phyloP scores from a whole-genome alignment of 2,113 vertebrate genomes.

The Nasalis larvatus region DNA sequence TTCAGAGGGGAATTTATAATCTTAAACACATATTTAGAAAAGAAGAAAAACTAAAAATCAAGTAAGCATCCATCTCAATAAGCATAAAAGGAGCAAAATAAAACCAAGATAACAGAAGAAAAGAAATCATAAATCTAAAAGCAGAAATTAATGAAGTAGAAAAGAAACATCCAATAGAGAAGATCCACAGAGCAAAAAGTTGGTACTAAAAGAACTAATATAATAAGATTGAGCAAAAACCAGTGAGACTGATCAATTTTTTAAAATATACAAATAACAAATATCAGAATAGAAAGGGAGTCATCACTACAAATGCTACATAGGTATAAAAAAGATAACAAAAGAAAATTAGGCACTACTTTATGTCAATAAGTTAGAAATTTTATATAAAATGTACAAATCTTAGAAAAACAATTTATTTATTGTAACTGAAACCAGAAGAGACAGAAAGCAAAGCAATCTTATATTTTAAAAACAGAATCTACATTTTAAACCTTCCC shows the following conservation, averaged over 20 bases:
- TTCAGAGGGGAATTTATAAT: background rate
- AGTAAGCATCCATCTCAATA: background rate
- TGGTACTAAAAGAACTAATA: background rate
- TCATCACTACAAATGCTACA: background rate
- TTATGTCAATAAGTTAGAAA: background rate
- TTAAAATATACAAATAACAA: background rate
- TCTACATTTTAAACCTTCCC: background rate
- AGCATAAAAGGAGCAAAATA: background rate
- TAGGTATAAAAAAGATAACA: background rate
- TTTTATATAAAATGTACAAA: background rate
- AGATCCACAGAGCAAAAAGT: background rate
- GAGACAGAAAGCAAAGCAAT: background rate
- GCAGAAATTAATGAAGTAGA: background rate
- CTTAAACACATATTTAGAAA: background rate
- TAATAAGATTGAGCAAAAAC: background rate
- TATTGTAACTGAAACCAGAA: background rate
- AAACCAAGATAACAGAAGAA: background rate
- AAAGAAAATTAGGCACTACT: background rate
- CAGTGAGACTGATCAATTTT: background rate
- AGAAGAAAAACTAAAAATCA: background rate
- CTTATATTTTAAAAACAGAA: background rate
- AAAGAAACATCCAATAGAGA: background rate
- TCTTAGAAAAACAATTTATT: background rate
- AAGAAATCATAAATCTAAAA: background rate
- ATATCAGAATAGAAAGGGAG: background rate